Percentiles rank a stretch among this genome's conserved stretches.
phyloP scores from a whole-genome alignment of 2,888 invertebrate genomes.

The Drosophila crucigera region DNA sequence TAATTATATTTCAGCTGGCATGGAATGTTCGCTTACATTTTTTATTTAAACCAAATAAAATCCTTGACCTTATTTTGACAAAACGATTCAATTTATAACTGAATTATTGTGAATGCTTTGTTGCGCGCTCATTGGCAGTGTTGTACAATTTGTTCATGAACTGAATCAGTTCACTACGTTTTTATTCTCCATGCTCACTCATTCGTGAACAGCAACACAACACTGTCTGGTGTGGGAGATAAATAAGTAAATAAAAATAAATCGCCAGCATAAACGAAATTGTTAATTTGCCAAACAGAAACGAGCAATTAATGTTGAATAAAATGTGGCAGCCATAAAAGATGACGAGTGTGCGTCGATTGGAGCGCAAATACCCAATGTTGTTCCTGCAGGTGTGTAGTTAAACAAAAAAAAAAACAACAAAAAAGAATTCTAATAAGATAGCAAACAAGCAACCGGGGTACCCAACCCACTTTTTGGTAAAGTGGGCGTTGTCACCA shows the following conservation, averaged over 20 bases:
- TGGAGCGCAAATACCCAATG: constrained; percentile 58
- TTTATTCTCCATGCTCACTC: constrained; percentile 8
- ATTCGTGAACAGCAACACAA: constrained; percentile 42
- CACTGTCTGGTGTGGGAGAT: constrained; percentile 49
- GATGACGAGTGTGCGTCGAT: constrained; percentile 45
- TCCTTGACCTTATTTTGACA: not conserved
- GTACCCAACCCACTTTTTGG: constrained; percentile 55
- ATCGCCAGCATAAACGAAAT: constrained; percentile 24
- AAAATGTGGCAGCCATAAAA: constrained; percentile 53
- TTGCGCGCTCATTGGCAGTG: constrained; percentile 7
- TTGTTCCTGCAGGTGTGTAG: constrained; percentile 72
- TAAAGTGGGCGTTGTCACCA: constrained; percentile 67
- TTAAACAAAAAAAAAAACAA: constrained; percentile 10
- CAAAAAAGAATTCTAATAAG: constrained; percentile 32
- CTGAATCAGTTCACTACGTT: constrained; percentile 22
- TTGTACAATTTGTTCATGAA: not conserved
- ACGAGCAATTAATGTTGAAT: constrained; percentile 41
- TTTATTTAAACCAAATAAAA: not conserved
- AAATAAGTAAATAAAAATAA: constrained; percentile 56
- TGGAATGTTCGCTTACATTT: not conserved
- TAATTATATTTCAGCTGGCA: not conserved
- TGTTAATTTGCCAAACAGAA: constrained; percentile 38
- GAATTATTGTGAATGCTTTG: not conserved
- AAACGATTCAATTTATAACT: not conserved
- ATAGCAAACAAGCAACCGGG: constrained; percentile 10